A percentile compares a stretch with the other conserved stretches of the same genome.
phyloP scores from a whole-genome alignment of 1,140 invertebrate genomes.

The Rhopalosiphum padi region DNA sequence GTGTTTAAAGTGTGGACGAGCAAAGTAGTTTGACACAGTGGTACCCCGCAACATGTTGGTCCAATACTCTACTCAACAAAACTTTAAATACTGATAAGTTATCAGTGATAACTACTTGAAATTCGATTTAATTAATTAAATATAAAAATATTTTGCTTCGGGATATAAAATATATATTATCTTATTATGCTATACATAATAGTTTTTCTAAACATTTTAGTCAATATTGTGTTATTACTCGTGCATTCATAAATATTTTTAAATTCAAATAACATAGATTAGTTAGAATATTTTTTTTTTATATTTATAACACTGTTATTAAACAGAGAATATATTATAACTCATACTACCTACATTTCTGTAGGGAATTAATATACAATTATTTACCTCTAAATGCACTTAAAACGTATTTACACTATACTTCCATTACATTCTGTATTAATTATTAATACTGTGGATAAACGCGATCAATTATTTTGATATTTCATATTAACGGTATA shows the following conservation, averaged over 20 bases:
- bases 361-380: not conserved
- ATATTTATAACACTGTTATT: not conserved
- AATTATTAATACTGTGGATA: not conserved
- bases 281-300: not conserved
- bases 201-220: not conserved
- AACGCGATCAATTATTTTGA: slow-evolving; percentile 13
- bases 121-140: not conserved
- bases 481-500: not conserved
- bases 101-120: not conserved
- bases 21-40: no score
- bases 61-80: no score
- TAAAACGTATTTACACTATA: not conserved
- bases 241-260: not conserved
- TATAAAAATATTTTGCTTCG: not conserved
- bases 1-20: no score
- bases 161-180: not conserved
- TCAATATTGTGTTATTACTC: not conserved
- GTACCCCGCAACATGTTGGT: no score
- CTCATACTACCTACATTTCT: not conserved
- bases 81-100: not conserved
- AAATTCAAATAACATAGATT: not conserved
- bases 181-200: not conserved
- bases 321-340: not conserved
- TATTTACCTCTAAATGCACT: slow-evolving; percentile 3
- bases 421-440: not conserved